phyloP scores from a whole-genome alignment of 2,888 invertebrate genomes.

The Sinhomidia bicolor region DNA sequence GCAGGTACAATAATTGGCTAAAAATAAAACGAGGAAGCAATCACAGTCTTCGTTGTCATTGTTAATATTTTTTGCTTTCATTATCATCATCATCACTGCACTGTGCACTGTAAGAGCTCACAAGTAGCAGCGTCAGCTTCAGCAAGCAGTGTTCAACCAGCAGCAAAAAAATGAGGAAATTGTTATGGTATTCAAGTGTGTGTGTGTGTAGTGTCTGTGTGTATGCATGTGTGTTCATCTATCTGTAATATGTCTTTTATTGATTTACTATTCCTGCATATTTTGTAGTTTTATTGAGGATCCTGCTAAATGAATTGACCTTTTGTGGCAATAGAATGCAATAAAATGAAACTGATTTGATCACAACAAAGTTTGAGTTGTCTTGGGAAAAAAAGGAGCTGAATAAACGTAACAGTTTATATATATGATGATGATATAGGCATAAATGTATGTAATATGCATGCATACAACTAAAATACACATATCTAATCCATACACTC shows the following conservation, averaged over 20 bases:
- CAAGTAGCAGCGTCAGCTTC: no score
- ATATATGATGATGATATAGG: neutral
- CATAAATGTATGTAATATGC: no score
- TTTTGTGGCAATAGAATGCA: conserved; percentile 9
- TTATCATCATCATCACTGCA: no score
- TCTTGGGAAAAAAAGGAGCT: neutral
- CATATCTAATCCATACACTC: no score
- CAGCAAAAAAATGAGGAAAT: conserved; percentile 41
- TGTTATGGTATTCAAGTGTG: neutral
- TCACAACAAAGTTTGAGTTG: conserved; percentile 41
- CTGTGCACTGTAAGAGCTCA: no score
- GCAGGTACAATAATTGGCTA: no score
- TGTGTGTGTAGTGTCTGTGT: neutral
- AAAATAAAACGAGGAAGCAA: conserved; percentile 53
- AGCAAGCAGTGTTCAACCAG: neutral
- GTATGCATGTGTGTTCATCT: neutral
- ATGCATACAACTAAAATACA: no score
- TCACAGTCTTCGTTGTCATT: conserved; percentile 25
- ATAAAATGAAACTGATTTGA: conserved; percentile 26
- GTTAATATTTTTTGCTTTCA: conserved; percentile 39
- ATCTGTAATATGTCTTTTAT: neutral
- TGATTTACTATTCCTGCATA: neutral
- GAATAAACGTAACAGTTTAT: conserved; percentile 24
- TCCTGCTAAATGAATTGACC: conserved; percentile 37
- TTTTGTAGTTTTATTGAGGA: neutral